A percentile compares a stretch with the other conserved stretches of the same genome.
These are phyloP conservation scores for Drosophila chauvacae DNA, from an alignment of 1,140 invertebrate genomes.

Conservation along the genomic window DNA sequence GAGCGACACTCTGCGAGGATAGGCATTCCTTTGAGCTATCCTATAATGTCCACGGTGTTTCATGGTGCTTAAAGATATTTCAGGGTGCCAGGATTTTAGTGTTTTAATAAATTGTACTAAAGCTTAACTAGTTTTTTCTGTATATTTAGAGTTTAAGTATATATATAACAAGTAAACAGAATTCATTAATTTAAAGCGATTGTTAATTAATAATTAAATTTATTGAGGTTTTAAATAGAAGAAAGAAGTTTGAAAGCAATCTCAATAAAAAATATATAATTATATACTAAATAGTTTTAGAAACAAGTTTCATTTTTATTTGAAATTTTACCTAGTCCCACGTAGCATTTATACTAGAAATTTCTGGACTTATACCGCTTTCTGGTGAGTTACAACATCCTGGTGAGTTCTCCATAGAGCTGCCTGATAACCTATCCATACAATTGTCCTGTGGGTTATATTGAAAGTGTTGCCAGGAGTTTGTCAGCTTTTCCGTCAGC, in stretches of 20 bases:
- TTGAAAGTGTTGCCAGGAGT: no score
- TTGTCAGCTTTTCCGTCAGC: background rate
- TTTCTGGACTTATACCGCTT: background rate
- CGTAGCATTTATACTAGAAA: background rate
- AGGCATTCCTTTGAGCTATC: constrained; percentile 3
- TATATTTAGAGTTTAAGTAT: no score
- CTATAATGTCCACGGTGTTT: background rate
- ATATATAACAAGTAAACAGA: no score
- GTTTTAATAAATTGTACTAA: no score
- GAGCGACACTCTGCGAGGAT: background rate
- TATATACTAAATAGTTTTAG: background rate
- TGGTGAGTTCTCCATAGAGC: background rate
- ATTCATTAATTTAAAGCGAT: no score
- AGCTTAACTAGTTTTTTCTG: no score
- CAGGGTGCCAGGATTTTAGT: no score
- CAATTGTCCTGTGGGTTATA: no score
- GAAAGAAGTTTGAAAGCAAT: no score
- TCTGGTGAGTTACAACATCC: background rate
- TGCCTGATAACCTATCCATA: background rate
- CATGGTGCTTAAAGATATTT: background rate
- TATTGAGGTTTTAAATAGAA: no score
- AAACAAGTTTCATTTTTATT: background rate
- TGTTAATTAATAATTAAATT: no score
- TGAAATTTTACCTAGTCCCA: background rate
- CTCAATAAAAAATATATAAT: background rate